Base-by-base conservation (phyloP, 2,113 vertebrate genomes). In the Chascanopsetta lugubris region DNA sequence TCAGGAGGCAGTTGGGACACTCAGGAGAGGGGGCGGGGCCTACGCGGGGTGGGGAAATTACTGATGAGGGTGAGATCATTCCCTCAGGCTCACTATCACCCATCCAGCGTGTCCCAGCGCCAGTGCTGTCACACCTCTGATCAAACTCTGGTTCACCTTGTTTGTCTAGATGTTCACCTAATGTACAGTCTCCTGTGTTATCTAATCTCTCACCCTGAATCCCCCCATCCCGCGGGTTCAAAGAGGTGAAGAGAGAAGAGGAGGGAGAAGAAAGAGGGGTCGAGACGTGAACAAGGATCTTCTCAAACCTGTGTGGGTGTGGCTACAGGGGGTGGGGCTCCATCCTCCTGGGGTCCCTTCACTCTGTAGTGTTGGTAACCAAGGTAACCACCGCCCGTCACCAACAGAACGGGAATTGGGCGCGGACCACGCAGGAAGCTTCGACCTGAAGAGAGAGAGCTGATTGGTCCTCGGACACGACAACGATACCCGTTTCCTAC, bases 331-430 rank as follows among this genome's bases (percentile, higher is more conserved):
- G 80, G 66, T 0, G 10, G 26, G 0, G 18, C 66, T 12, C 26
- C 72, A 21, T 79, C 79, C 4, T 79, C 71, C n/a, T 17, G 25
- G 11, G 51, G 58, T 2, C 8, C 25, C 27, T 9, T 55, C 27
- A 29, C 45, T 38, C n/a, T 72, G 67, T 84, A 89, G 32, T 81
- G 72, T 22, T 85, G 64, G 72, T 89, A 89, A 59, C 86, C 86
- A 26, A 84, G 68, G 69, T 88, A 88, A 77, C 84, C 70, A 2
- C 82, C 61, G 3, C 84, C 80, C 5, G 88, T 87, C 26, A 73
- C 57, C 12, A 89, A 22, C 3, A 89, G 69, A 13, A 89, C 1
- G 1, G 80, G 74, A 12, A 89, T 51, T 2, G 84, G 76, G 18
- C 80, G 57, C 13, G 66, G 80, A 1, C 80, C 61, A 21, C 36